Percentiles rank a stretch among this genome's conserved stretches.
These are phyloP conservation scores for Zaprionus nigranus DNA, from an alignment of 1,140 invertebrate genomes.

Conservation along the genomic window DNA sequence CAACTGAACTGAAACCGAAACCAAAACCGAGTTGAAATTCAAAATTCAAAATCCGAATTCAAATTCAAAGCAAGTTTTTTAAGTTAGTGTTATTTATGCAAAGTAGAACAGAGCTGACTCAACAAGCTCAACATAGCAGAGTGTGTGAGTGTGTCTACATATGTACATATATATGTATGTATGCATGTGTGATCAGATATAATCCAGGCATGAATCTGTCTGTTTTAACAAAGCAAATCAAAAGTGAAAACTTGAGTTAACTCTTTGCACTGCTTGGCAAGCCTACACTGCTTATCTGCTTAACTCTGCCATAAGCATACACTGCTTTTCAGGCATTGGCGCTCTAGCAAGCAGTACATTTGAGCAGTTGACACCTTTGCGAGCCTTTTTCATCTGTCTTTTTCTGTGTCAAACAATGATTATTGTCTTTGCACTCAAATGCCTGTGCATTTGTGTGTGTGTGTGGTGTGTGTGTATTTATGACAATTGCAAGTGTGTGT, in stretches of 20 bases:
- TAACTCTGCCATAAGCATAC: neutral
- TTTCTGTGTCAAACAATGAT: neutral
- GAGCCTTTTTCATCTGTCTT: neutral
- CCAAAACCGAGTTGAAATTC: conserved; percentile 9
- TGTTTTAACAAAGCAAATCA: no score
- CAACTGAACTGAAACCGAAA: conserved; percentile 34
- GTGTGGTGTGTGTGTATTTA: conserved; percentile 6
- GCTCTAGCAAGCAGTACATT: neutral
- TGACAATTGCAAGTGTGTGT: conserved; percentile 13
- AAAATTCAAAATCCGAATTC: conserved; percentile 42
- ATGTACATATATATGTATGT: no score
- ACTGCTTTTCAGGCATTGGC: neutral
- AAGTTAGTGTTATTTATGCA: conserved; percentile 79
- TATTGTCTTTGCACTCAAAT: neutral
- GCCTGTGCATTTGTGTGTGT: neutral
- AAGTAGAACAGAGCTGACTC: conserved; percentile 35
- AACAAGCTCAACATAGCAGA: conserved; percentile 27
- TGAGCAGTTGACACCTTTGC: neutral
- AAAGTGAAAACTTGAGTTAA: neutral
- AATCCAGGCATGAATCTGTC: no score
- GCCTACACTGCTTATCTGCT: neutral
- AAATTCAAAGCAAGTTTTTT: conserved; percentile 78
- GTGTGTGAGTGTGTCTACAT: neutral
- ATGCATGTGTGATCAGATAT: neutral
- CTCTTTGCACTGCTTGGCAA: neutral